Conservation (phyloP, 30 jellyfish, hydroid and myxozoan species). For the Nemopilema nomurai region DNA sequence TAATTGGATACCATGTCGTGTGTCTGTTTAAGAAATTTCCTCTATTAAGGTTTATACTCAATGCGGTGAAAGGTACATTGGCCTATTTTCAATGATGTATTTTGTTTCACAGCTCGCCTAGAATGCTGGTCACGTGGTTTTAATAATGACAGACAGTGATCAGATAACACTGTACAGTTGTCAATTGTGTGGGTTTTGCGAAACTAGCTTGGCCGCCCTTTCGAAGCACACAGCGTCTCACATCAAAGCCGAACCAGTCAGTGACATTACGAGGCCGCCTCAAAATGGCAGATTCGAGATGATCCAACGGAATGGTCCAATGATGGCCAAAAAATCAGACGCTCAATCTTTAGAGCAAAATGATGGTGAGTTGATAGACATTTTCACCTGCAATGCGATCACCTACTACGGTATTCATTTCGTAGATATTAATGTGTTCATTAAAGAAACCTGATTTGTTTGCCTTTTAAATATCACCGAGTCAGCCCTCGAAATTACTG, state of each 20-base stretch:
- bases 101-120: not conserved
- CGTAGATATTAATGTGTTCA: not conserved
- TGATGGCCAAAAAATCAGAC: not conserved
- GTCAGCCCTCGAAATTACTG: not conserved
- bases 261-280: constrained; percentile 27
- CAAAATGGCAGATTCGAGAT: constrained; percentile 14
- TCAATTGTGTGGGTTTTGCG: constrained; percentile 83
- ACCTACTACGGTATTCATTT: not conserved
- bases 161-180: constrained; percentile 76
- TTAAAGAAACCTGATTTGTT: not conserved
- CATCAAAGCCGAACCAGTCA: constrained; percentile 70
- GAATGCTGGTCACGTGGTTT: not conserved
- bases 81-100: not conserved
- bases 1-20: no score
- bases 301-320: constrained; percentile 24
- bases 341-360: not conserved
- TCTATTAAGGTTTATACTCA: no score
- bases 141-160: constrained; percentile 51
- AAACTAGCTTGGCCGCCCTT: constrained; percentile 78
- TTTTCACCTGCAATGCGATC: not conserved
- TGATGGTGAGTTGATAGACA: not conserved
- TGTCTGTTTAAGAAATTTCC: no score
- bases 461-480: not conserved
- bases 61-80: not conserved
- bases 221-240: constrained; percentile 82